Evolutionary conservation across 2,888 invertebrate genomes (phyloP).

Genomic region (Tethea ocularis): DNA sequence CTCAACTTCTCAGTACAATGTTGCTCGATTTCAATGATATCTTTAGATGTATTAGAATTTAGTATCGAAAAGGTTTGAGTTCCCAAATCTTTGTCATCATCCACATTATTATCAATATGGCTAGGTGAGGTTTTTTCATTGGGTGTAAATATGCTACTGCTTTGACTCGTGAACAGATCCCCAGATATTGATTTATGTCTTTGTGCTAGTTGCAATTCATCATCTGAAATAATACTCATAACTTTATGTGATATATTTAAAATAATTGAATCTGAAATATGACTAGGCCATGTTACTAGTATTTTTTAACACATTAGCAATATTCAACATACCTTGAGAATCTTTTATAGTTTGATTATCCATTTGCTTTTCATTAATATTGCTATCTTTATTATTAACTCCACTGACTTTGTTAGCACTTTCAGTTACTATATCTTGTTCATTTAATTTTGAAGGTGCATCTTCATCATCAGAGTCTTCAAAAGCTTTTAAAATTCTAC

Average conservation of each 20-base stretch:
- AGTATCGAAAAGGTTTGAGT: constrained; percentile 67
- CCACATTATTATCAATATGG: constrained; percentile 20
- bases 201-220: constrained; percentile 66
- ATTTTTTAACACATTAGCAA: background rate
- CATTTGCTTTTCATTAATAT: constrained; percentile 13
- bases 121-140: constrained; percentile 10
- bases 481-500: constrained; percentile 77
- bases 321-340: constrained; percentile 57
- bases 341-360: constrained; percentile 33
- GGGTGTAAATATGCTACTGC: constrained; percentile 29
- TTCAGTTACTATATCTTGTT: constrained; percentile 9
- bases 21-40: constrained; percentile 19
- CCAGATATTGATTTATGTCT: constrained; percentile 55
- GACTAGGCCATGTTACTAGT: background rate
- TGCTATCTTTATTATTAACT: constrained; percentile 14
- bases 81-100: constrained; percentile 44
- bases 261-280: no score
- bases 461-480: constrained; percentile 78
- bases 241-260: background rate
- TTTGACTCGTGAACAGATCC: constrained; percentile 65
- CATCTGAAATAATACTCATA: constrained; percentile 54
- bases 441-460: constrained; percentile 13
- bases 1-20: constrained; percentile 36
- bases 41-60: constrained; percentile 30
- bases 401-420: constrained; percentile 10